These are phyloP conservation scores for Ancistrus triradiatus DNA, from an alignment of 2,113 vertebrate species.

Conservation along the genomic window DNA sequence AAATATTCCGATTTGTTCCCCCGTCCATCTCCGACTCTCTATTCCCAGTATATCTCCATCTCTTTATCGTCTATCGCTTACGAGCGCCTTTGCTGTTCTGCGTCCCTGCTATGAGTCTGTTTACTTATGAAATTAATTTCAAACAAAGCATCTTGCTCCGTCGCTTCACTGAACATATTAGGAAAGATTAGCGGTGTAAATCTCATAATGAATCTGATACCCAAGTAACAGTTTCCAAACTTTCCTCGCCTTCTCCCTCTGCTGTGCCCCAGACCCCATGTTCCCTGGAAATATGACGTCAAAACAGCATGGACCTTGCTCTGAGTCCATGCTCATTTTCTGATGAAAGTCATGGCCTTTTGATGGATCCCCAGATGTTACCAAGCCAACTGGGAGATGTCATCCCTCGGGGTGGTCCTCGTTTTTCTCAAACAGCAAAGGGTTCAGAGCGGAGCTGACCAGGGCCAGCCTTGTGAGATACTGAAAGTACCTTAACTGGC, in stretches of 20 bases:
- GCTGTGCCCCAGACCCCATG: neutral
- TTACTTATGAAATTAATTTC: slow-evolving; percentile 28
- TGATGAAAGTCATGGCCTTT: no score
- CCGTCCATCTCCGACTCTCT: slow-evolving; percentile 17
- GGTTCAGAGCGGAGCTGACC: no score
- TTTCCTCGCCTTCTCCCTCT: neutral
- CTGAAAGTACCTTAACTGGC: no score
- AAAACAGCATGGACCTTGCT: no score
- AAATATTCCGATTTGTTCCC: slow-evolving; percentile 32
- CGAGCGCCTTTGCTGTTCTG: neutral
- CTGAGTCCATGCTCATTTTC: no score
- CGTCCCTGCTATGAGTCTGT: slow-evolving; percentile 13
- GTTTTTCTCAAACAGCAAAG: no score
- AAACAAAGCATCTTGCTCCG: slow-evolving; percentile 20
- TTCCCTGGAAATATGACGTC: no score
- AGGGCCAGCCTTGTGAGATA: no score
- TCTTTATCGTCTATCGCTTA: neutral
- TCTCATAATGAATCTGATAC: slow-evolving; percentile 36
- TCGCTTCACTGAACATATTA: slow-evolving; percentile 29
- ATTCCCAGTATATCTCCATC: slow-evolving; percentile 10
- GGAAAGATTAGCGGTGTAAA: slow-evolving; percentile 38
- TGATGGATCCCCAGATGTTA: no score
- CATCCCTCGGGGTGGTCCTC: no score
- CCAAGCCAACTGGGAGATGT: no score
- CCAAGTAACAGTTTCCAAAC: slow-evolving; percentile 20